Evolutionary conservation across 2,888 invertebrate species (phyloP), one percentile per base, ranked within the genome.

Genomic region (Ectemnius cavifrons): DNA sequence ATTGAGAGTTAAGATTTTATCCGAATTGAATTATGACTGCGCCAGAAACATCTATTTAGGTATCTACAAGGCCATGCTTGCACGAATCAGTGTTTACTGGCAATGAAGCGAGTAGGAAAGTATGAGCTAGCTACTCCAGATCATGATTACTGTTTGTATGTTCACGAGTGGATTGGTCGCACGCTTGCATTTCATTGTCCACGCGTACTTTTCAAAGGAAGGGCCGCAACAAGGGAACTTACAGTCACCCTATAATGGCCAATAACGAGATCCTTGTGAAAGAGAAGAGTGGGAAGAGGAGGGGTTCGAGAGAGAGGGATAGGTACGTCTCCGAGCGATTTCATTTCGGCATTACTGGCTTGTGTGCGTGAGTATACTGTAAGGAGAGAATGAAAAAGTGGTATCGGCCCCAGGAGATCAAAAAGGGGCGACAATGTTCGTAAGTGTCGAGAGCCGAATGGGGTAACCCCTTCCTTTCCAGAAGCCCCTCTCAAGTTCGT

Each of bases 231-330:
- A 61, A 66, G 74, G 66, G 69, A 46, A 56, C 23, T 23, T 23
- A 23, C 23, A 23, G 61, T 63, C 64, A 67, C 73, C 78, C 81
- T 78, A 78, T 85, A 85, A 86, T 86, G 85, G 84, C 82, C 80
- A 82, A 84, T 88, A 87, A 87, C 88, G 84, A 88, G 88, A 88
- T 88, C 86, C 81, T 83, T 75, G 79, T 71, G 75, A 79, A 68
- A 37, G 8, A 11, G 37, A 8, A 6, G 11, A 37, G 62, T 67
- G 6, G 47, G 78, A n/a, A 60, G 74, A 77, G 74, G 78, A 79
- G 72, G 61, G 73, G 68, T 28, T 62, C 52, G 16, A 52, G 14
- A 5, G 14, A 6, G 52, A 52, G 52, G 13, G 16, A 11, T 6
- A 13, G 52, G 16, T 16, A 2, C 0, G 16, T 52, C 5, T 16